Conservation (phyloP, 2,888 invertebrate species). For the Clivina fossor region DNA sequence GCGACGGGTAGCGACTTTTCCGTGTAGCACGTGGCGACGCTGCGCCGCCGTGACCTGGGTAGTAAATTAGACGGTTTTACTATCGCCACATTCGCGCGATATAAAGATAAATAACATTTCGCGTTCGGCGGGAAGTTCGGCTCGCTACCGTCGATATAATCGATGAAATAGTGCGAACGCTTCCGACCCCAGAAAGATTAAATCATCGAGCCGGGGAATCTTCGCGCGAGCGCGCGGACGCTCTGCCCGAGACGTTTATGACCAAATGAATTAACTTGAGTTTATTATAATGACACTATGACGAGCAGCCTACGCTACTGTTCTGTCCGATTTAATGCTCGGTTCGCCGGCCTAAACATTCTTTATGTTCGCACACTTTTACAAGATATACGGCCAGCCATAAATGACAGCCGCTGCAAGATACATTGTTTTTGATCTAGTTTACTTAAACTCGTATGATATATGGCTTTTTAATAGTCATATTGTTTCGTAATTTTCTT, state of each 20-base stretch:
- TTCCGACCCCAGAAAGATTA: conserved; percentile 22
- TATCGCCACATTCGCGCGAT: conserved; percentile 26
- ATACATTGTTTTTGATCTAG: no score
- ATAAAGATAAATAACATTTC: conserved; percentile 30
- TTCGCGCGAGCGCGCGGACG: conserved; percentile 18
- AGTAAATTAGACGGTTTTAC: conserved; percentile 27
- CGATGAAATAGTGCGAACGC: conserved; percentile 27
- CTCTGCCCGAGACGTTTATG: conserved; percentile 25
- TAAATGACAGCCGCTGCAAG: no score
- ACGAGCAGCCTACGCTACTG: conserved; percentile 1
- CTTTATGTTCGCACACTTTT: no score
- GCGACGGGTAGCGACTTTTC: neutral
- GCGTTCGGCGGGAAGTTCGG: conserved; percentile 6
- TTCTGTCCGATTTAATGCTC: conserved; percentile 3
- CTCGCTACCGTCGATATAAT: conserved; percentile 20
- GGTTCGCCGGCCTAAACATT: no score
- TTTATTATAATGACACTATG: conserved; percentile 27
- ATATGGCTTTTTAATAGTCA: no score
- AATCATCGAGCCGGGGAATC: conserved; percentile 31
- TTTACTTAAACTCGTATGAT: no score
- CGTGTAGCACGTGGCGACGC: neutral
- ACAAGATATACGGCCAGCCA: no score
- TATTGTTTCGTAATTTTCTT: no score
- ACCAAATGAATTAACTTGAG: conserved; percentile 31
- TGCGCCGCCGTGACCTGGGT: no score